These are phyloP conservation scores for Crotalus helleri DNA, from an alignment of 2,113 vertebrate species.

Conservation along the genomic window DNA sequence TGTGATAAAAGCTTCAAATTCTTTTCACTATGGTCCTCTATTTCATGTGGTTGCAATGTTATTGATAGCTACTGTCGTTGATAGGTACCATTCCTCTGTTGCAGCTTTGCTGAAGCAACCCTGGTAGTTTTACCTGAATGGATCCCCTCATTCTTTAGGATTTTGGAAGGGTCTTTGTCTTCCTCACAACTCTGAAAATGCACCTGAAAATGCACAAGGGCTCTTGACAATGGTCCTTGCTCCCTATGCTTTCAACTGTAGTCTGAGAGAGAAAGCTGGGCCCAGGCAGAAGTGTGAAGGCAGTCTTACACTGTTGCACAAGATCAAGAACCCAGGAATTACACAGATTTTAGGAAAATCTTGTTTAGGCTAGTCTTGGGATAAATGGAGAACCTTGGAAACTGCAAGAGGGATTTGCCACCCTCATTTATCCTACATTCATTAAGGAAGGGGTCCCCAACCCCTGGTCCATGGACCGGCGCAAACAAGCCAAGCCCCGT, in stretches of 20 bases:
- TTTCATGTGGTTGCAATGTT: not conserved
- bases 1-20: not conserved
- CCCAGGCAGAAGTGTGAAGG: not conserved
- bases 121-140: not conserved
- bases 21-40: not conserved
- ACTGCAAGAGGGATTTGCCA: not conserved
- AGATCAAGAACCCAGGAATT: not conserved
- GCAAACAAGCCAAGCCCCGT: too few relatives aligned
- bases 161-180: not conserved
- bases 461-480: too few relatives aligned
- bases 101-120: not conserved
- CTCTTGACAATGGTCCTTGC: not conserved
- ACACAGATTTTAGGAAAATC: not conserved
- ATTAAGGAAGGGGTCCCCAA: not conserved
- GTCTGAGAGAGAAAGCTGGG: not conserved
- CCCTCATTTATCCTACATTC: not conserved
- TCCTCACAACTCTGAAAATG: not conserved
- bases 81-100: not conserved
- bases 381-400: not conserved
- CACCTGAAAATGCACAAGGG: not conserved
- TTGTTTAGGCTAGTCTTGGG: not conserved
- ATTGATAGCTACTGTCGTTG: not conserved
- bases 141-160: not conserved
- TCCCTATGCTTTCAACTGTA: not conserved
- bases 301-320: not conserved